phyloP scores from a whole-genome alignment of 2,113 vertebrate species.

The Calyptommatus sinebrachiatus region DNA sequence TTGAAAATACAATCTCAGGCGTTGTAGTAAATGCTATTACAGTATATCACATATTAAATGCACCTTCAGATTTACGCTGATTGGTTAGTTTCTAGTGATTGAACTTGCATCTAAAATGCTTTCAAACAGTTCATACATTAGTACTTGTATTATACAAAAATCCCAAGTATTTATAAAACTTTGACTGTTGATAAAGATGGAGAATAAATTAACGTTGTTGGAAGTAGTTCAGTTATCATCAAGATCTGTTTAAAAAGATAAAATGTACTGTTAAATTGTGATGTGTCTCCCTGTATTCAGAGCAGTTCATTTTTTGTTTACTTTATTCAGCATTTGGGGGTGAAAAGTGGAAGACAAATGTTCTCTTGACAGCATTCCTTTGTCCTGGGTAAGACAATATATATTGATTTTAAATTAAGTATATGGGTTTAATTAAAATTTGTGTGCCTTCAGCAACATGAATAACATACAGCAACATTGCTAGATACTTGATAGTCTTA shows the following conservation, averaged over 20 bases:
- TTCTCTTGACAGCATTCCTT: slow-evolving; percentile 92
- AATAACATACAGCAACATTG: not conserved
- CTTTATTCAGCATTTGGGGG: slow-evolving; percentile 90
- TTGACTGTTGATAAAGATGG: not conserved
- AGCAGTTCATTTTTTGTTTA: slow-evolving; percentile 26
- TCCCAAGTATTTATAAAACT: not conserved
- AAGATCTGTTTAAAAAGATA: not conserved
- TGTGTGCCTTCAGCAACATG: not conserved
- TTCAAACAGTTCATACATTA: not conserved
- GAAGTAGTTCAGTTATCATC: not conserved
- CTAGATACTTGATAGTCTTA: not conserved
- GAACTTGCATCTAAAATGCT: not conserved
- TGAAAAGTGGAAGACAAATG: slow-evolving; percentile 98
- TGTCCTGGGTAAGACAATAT: slow-evolving; percentile 88
- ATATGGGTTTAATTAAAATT: slow-evolving; percentile 48
- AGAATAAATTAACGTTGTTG: not conserved
- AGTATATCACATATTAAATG: not conserved
- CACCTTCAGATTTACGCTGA: not conserved
- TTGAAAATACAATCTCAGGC: too few species aligned
- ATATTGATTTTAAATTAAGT: slow-evolving; percentile 33
- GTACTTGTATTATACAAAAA: not conserved
- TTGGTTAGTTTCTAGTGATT: not conserved
- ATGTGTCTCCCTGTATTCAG: not conserved
- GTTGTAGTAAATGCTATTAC: too few species aligned
- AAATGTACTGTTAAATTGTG: not conserved